Base-by-base conservation (phyloP, 2,113 vertebrate species). In the Lipophrys pholis region DNA sequence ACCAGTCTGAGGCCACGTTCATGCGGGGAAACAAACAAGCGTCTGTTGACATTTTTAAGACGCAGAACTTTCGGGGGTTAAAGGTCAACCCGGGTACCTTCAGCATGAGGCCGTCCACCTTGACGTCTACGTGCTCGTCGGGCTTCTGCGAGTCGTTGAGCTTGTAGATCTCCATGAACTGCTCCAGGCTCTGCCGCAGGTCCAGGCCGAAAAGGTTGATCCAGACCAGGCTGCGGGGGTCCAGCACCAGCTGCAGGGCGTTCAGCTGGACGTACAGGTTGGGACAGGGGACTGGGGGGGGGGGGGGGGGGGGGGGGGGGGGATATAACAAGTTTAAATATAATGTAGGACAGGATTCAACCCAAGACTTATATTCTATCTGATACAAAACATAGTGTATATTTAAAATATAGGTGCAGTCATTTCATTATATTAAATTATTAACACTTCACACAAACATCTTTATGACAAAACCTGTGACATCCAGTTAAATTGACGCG, bases 91-190 rank as follows among this genome's bases (percentile, higher is more conserved):
- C 21, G 21, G 21, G 21, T 92, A 99, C 98, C 96, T 99, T 99
- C 36, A 99, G 90, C 97, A 99, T 99, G 65, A 99, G 94, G 69
- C 97, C 97, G 64, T 99, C 97, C 58, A 99, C 76, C 86, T 95
- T 94, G 82, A 99, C 80, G 90, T 99, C 98, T 21, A 99, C 95
- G 60, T 99, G 98, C 76, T 99, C 97, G 11, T 99, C 97, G 0
- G 96, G 96, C 76, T 98, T 97, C 90, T 97, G 96, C 3, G 93
- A 96, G 90, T 98, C 97, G 64, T 93, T 95, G 90, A 99, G 95
- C 88, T 97, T 99, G 92, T 99, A 99, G 86, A 98, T 94, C 84
- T 97, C 92, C 96, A 98, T 98, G 88, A 99, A 99, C 74, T 99
- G 97, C 91, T 93, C 96, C 86, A 99, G 95, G 90, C 96, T 98